Base-by-base conservation (phyloP, 2,888 invertebrate species). In the Anthrax anthrax region DNA sequence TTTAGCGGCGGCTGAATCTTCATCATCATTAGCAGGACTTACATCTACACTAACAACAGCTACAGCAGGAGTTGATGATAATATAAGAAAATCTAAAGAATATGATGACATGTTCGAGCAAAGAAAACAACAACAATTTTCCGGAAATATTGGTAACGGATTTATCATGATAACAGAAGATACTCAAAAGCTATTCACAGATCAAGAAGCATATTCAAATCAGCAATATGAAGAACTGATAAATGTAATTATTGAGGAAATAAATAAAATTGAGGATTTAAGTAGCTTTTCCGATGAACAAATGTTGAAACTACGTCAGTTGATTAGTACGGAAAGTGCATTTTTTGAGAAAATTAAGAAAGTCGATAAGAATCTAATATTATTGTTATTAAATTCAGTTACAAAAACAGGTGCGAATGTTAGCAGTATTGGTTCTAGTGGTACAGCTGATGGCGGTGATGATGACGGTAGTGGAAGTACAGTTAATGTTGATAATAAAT, bases 331-430 rank as follows among this genome's bases (percentile, higher is more conserved):
- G 0, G 67, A 67, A 38, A 58, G 56, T 32, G 37, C 42, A 1
- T 66, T 67, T 51, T 65, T 67, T 46, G 61, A 63, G 34, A 65
- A 64, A 49, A 56, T 67, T 1, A 60, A 64, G 43, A 60, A 64
- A 46, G 59, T 65, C 4, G 66, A 67, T 48, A 60, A 60, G 38
- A 66, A 65, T 48, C 53, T 67, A 0, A 60, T 65, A 9, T 53
- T 62, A 6, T 46, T 67, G 16, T 46, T 67, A 3, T 50, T 67
- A 2, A 67, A 67, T 54, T 66, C 67, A 0, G 54, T 64, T 1
- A 61, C 61, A 2, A 55, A 50, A 39, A 29, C 37, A 6, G 32
- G 18, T 23, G 10, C 10, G 4, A 29, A 12, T 14, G 41, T 37
- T 17, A 41, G 18, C 14, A 36, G 29, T 44, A 23, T 39, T 19